Base-by-base conservation (phyloP, 2,113 vertebrate species). In the Brienomyrus longianalis region DNA sequence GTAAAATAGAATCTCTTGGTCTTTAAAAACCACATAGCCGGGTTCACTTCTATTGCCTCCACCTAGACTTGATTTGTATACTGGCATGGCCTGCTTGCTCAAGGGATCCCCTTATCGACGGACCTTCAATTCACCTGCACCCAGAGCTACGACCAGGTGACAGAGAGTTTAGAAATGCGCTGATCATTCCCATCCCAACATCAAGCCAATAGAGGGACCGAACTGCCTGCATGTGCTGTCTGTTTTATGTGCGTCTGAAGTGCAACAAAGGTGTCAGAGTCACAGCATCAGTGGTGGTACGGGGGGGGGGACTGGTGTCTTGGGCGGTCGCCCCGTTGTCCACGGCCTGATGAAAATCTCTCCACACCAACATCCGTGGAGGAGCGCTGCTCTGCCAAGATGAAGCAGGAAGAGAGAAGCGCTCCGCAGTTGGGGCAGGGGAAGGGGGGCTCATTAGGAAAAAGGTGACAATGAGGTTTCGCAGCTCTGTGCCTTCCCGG, bases 391-490 rank as follows among this genome's bases (percentile, higher is more conserved):
- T 92, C 92, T 91, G 91, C 92, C 93, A 92, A 93, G 90, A 93
- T 43, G 17, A 92, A 92, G 92, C 93, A 92, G 90, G 94, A 94
- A 88, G 66, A 54, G 70, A 27, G 83, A 89, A 86, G 85, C 74
- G 52, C 90, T 90, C 92, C 90, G 92, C 90, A 92, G 94, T 92
- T 92, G 80, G 62, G 62, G 62, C 62, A 9, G 10, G 9, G 70
- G 31, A 35, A 17, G 95, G 94, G 93, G 83, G 95, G 93, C 93
- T 96, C 93, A 95, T 96, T 95, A 96, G 93, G 95, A 95, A 96
- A 92, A 96, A 96, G 96, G 96, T 96, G 96, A 95, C 95, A 95
- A 96, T 96, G 94, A 96, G 95, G 93, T 96, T 96, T 95, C 92
- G 91, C 93, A 92, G 91, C 93, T 93, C 90, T 86, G 93, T 92